phyloP scores from a whole-genome alignment of 2,113 vertebrate genomes.

The Hiodon alosoides region DNA sequence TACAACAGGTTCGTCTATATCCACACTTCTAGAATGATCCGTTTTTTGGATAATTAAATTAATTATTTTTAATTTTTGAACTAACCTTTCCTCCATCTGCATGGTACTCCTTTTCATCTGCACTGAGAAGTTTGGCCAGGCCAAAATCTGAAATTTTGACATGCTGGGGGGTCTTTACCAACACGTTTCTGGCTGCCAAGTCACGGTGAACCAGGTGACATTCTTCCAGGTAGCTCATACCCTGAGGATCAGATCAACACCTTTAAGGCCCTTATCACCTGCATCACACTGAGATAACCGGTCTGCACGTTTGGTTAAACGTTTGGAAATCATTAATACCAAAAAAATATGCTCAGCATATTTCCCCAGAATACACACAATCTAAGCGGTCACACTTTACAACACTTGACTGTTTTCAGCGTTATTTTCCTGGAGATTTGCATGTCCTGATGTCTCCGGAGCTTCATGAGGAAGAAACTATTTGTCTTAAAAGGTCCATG shows the following conservation, averaged over 20 bases:
- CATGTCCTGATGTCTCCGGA: too few species aligned
- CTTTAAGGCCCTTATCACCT: background rate
- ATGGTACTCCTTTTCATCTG: conserved; percentile 86
- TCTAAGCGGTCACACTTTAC: background rate
- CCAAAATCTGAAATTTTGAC: conserved; percentile 95
- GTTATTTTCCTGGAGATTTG: too few species aligned
- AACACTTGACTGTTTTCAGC: too few species aligned
- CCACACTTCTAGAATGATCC: too few species aligned
- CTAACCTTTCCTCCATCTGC: conserved; percentile 81
- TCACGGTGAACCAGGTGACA: conserved; percentile 89
- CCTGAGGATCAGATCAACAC: conserved; percentile 56
- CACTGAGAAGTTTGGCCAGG: conserved; percentile 80
- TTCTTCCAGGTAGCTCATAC: conserved; percentile 92
- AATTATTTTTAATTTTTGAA: background rate
- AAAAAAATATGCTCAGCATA: background rate
- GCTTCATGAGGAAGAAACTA: too few species aligned
- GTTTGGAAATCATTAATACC: background rate
- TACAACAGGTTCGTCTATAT: too few species aligned
- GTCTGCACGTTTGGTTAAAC: background rate
- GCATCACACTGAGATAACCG: background rate
- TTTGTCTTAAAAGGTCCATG: too few species aligned
- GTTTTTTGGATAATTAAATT: too few species aligned
- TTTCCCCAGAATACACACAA: background rate
- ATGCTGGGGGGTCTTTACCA: conserved; percentile 85
- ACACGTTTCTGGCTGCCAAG: conserved; percentile 87